These are phyloP conservation scores for Leptinotarsa tumamoca DNA, from an alignment of 2,888 invertebrate genomes.

Conservation along the genomic window DNA sequence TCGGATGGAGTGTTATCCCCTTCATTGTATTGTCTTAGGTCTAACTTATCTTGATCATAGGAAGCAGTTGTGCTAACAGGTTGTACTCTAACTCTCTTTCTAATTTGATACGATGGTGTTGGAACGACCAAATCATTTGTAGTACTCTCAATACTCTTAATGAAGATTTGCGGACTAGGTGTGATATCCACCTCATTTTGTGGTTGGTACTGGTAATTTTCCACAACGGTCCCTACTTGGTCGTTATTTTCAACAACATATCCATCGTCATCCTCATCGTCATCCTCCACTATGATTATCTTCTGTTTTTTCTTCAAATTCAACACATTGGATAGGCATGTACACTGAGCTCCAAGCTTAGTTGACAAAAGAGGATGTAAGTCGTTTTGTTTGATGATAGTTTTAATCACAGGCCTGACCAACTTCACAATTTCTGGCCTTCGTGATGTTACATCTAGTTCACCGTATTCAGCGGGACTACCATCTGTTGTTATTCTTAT, in stretches of 20 bases:
- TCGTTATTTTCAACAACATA: conserved; percentile 51
- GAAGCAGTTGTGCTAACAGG: conserved; percentile 31
- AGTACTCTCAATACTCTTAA: conserved; percentile 49
- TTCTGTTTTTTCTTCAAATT: conserved; percentile 66
- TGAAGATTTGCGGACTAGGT: conserved; percentile 52
- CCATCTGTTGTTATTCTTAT: conserved; percentile 45
- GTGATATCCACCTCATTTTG: conserved; percentile 54
- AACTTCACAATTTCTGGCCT: conserved; percentile 45
- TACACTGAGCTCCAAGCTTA: conserved; percentile 80
- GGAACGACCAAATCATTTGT: conserved; percentile 36
- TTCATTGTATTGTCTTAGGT: conserved; percentile 39
- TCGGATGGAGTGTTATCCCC: conserved; percentile 46
- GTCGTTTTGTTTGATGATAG: conserved; percentile 78
- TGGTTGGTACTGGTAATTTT: conserved; percentile 57
- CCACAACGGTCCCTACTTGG: conserved; percentile 54
- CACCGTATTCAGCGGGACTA: conserved; percentile 21
- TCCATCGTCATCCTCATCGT: conserved; percentile 49
- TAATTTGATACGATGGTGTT: conserved; percentile 43
- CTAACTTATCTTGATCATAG: conserved; percentile 40
- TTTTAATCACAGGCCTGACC: conserved; percentile 67
- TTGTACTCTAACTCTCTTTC: conserved; percentile 50
- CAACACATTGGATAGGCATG: conserved; percentile 73
- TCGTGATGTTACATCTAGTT: conserved; percentile 36
- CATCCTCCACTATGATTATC: conserved; percentile 52
- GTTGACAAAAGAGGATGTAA: conserved; percentile 78